Base-by-base conservation (phyloP, 2,797 vertebrate genomes). In the Decapterus maruadsi region DNA sequence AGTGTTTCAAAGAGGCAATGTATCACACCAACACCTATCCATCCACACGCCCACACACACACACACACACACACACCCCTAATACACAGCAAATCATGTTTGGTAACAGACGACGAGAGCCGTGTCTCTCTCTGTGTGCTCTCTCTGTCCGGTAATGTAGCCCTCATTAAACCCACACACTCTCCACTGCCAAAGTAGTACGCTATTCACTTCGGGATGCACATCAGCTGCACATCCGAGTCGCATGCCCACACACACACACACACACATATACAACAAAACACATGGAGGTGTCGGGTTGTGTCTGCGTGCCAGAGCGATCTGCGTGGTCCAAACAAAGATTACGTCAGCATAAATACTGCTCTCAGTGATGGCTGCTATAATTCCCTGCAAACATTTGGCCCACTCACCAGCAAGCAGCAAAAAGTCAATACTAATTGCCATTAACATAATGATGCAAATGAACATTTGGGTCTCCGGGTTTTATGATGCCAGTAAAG, bases 381-480 rank as follows among this genome's bases (percentile, higher is more conserved):
- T 82, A 76, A 84, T 85, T 90, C 80, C 71, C 68, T 75, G 73
- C 75, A 80, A 91, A 84, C 74, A 78, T 84, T 89, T 89, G 86
- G 82, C 77, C 42, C 70, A 48, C 76, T 81, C 80, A 59, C 80
- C 75, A 80, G 70, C 78, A 78, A 72, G 81, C 46, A 67, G 81
- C 79, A 77, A 82, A 40, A 88, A 87, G 90, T 92, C 90, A 90
- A 89, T 90, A 87, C 78, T 90, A 89, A 89, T 87, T 83, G 36
- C 79, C 80, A 93, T 92, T 91, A 90, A 83, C 80, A 85, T 90
- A 92, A 92, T 91, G 85, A 86, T 88, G 80, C 74, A 90, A 90
- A 91, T 89, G 75, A 91, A 88, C 84, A 90, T 91, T 90, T 82
- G 67, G 85, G 67, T 89, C 80, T 79, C 62, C 22, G 9, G 79